Conservation (phyloP, 2,797 vertebrate species). For the Poliocrania exsul region DNA sequence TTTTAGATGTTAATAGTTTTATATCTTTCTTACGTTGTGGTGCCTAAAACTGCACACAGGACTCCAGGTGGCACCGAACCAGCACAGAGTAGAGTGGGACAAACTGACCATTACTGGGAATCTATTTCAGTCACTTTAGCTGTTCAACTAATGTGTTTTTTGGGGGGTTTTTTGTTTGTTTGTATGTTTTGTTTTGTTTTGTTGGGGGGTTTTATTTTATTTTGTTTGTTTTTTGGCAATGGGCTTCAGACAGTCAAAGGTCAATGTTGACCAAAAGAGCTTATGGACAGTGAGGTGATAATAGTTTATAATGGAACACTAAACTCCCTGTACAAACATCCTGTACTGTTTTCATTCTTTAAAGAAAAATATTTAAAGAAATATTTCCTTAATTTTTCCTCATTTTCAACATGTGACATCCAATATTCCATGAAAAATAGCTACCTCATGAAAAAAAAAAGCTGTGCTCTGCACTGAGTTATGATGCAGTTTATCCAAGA, state of each 20-base stretch:
- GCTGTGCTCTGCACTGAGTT: background rate
- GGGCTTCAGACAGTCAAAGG: background rate
- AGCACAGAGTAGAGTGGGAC: no score
- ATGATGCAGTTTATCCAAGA: background rate
- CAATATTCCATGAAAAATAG: background rate
- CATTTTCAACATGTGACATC: background rate
- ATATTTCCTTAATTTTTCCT: background rate
- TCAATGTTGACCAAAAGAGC: background rate
- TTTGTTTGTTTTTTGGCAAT: background rate
- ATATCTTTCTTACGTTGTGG: background rate
- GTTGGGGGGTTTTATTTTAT: no score
- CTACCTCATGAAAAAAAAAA: background rate
- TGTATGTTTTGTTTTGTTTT: no score
- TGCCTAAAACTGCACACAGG: background rate
- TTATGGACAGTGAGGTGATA: background rate
- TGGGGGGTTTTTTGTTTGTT: no score
- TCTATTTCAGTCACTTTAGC: background rate
- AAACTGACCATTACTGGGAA: background rate
- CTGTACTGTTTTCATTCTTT: background rate
- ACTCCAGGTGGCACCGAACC: accelerated
- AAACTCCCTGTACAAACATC: background rate
- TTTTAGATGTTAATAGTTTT: background rate
- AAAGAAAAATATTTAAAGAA: background rate
- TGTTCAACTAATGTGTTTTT: background rate
- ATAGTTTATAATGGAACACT: background rate